phyloP scores from a whole-genome alignment of 2,113 vertebrate species.

The Plestiodon gilberti region DNA sequence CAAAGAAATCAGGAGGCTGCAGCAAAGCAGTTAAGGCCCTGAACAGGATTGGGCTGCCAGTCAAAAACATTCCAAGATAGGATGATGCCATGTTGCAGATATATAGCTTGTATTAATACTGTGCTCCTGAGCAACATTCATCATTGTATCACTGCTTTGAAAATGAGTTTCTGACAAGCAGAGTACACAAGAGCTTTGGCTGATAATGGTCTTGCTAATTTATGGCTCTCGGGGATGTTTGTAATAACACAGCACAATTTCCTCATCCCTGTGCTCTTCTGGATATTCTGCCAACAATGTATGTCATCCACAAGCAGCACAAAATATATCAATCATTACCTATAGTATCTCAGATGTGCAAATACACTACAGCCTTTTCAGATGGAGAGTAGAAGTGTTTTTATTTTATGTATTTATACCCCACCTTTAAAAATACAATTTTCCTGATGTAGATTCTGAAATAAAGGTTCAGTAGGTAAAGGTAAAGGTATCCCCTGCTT shows the following conservation, averaged over 20 bases:
- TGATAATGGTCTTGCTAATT: conserved; percentile 59
- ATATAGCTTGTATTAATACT: conserved; percentile 31
- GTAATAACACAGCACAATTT: conserved; percentile 56
- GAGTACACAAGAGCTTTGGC: conserved; percentile 8
- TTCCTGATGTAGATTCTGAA: no score
- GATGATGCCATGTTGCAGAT: conserved; percentile 11
- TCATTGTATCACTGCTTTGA: conserved; percentile 34
- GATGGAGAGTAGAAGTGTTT: neutral
- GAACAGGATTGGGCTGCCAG: neutral
- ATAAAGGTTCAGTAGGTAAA: no score
- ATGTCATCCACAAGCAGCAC: conserved; percentile 34
- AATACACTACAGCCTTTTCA: conserved; percentile 27
- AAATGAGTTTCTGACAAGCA: conserved; percentile 54
- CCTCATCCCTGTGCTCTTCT: conserved; percentile 24
- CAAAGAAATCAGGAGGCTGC: neutral
- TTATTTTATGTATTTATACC: no score
- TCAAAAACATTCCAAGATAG: conserved; percentile 14
- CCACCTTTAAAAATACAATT: no score
- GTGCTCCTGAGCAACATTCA: conserved; percentile 34
- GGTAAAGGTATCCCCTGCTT: no score
- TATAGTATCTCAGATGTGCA: conserved; percentile 19
- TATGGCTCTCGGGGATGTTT: conserved; percentile 33
- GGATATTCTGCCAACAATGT: conserved; percentile 37
- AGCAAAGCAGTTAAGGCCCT: neutral
- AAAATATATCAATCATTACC: conserved; percentile 42